Evolutionary conservation across 2,797 vertebrate genomes (phyloP), one percentile per base, ranked within the genome.

Genomic region (Denticeps clupeoides): DNA sequence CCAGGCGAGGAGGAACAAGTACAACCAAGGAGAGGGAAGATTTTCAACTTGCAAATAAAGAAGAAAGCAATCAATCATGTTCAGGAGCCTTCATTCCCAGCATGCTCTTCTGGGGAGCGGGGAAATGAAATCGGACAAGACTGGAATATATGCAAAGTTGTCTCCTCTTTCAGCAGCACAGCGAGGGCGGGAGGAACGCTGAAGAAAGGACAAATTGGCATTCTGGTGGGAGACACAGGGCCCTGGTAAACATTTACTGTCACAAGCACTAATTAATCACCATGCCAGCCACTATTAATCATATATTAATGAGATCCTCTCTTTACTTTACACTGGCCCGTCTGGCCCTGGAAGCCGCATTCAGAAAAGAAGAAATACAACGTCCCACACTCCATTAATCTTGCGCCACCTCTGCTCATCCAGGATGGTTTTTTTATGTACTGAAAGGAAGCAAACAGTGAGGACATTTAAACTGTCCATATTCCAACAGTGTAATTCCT

Each of bases 11-110:
- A 60, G 55, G 68, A 78, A 68, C 68, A 59, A 78, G 73, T 57
- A 56, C 63, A 74, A 58, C 56, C 35, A 55, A 53, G 56, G 8
- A 48, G 22, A 61, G 38, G 6, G 16, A 8, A 65, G 78, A 81
- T 88, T 79, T 81, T 84, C 75, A 82, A 70, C 83, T 85, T 83
- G 80, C 82, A 85, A 86, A 87, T 85, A 88, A 83, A 86, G 81
- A 81, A 80, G 73, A 80, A 84, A 85, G 72, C 81, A 82, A 93
- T 92, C 87, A 85, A 90, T 94, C 91, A 91, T 75, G 72, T 63
- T 56, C 50, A 78, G 82, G 81, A 78, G 75, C 56, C 82, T 83
- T 86, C 67, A 76, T 83, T 85, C 76, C 73, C 59, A 69, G 47
- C 3, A 40, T 47, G 66, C 68, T 79, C 79, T 80, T 81, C 76